Evolutionary conservation across 2,113 vertebrate genomes (phyloP).

Genomic region (Albula glossodonta): DNA sequence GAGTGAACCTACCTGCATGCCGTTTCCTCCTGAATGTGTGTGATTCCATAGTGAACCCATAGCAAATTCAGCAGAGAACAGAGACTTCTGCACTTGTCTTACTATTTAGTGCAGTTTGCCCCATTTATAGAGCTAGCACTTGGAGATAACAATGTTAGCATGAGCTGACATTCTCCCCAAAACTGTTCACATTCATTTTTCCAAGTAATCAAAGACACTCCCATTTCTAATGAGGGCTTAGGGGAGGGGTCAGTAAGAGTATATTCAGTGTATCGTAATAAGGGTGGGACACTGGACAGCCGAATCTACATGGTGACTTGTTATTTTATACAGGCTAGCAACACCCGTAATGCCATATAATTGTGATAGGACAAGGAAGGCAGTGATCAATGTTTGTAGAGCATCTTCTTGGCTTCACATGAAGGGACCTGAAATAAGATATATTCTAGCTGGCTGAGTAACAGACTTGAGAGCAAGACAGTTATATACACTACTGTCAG

Average conservation of each 20-base stretch:
- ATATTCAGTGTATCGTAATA: not conserved
- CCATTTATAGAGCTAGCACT: constrained; percentile 66
- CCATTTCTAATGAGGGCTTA: constrained; percentile 31
- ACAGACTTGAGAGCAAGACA: too few species aligned
- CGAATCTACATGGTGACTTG: not conserved
- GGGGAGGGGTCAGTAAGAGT: constrained; percentile 16
- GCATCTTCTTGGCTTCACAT: not conserved
- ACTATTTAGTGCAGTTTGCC: constrained; percentile 32
- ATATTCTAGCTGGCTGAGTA: too few species aligned
- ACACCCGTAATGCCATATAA: not conserved
- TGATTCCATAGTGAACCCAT: constrained; percentile 68
- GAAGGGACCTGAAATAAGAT: not conserved
- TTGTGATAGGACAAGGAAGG: too few species aligned
- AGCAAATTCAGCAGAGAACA: constrained; percentile 45
- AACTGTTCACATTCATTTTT: constrained; percentile 54
- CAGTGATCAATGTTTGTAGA: not conserved
- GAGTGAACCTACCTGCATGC: constrained; percentile 67
- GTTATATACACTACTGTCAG: too few species aligned
- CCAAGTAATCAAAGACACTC: constrained; percentile 24
- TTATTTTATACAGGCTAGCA: not conserved
- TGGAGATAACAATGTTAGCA: constrained; percentile 62
- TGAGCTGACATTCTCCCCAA: constrained; percentile 58
- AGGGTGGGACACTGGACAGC: not conserved
- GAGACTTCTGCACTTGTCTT: constrained; percentile 36
- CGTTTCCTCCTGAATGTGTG: constrained; percentile 68